phyloP scores from a whole-genome alignment of 1,140 invertebrate species.

The Druon quercuslanigerum region DNA sequence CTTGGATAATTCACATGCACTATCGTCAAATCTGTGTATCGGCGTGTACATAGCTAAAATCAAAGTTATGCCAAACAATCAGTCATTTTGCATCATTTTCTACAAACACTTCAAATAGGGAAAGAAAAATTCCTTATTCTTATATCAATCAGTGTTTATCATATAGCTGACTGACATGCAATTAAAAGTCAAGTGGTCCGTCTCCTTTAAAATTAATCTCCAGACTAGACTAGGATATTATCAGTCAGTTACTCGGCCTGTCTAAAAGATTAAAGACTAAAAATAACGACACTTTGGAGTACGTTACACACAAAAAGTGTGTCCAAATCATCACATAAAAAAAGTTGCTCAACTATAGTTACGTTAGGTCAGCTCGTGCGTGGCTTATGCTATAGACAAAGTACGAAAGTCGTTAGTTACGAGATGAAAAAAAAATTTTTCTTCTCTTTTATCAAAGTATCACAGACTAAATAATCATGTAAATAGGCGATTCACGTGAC shows the following conservation, averaged over 20 bases:
- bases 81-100: too few species aligned
- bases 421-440: not conserved
- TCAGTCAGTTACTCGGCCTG: not conserved
- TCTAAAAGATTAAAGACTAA: not conserved
- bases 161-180: too few species aligned
- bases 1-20: too few species aligned
- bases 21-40: too few species aligned
- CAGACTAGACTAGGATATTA: not conserved
- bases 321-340: not conserved
- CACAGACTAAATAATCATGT: not conserved
- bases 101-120: too few species aligned
- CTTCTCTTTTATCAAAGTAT: not conserved
- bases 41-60: too few species aligned
- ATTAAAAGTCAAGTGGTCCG: not conserved
- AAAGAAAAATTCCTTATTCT: too few species aligned
- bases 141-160: too few species aligned
- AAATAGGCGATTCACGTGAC: not conserved
- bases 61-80: too few species aligned
- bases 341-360: not conserved
- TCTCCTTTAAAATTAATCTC: not conserved
- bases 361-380: conserved; percentile 4
- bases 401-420: not conserved
- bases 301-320: not conserved
- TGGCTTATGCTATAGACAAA: not conserved
- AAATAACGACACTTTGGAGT: not conserved